phyloP scores from a whole-genome alignment of 2,888 invertebrate species.

The Agriotes lineatus region DNA sequence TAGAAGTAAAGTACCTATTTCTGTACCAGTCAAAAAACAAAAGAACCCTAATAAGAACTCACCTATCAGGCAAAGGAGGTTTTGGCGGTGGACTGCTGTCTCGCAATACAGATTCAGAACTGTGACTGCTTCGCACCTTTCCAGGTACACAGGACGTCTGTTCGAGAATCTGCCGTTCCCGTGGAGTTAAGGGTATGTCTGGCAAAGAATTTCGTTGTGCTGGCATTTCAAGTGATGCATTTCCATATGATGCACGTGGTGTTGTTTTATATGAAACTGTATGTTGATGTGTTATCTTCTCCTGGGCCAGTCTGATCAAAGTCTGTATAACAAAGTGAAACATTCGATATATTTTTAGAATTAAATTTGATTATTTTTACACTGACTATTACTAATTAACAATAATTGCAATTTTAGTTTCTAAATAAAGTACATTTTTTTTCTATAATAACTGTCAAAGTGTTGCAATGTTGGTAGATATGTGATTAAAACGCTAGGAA shows the following conservation, averaged over 20 bases:
- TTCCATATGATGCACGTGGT: conserved; percentile 65
- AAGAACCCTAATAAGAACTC: conserved; percentile 32
- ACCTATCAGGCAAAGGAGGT: conserved; percentile 88
- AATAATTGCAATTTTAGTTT: no score
- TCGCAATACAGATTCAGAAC: conserved; percentile 83
- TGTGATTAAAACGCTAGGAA: no score
- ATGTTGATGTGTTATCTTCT: conserved; percentile 76
- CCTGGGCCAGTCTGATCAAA: conserved; percentile 83
- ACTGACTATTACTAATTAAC: no score
- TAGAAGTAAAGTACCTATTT: no score
- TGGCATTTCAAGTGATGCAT: conserved; percentile 64
- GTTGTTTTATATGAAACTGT: conserved; percentile 59
- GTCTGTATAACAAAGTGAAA: no score
- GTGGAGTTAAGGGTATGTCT: conserved; percentile 87
- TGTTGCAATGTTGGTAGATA: no score
- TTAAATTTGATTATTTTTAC: no score
- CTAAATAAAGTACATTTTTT: no score
- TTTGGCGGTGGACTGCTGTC: conserved; percentile 85
- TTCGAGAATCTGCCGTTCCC: conserved; percentile 78
- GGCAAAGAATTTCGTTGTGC: conserved; percentile 77
- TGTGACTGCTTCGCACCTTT: conserved; percentile 79
- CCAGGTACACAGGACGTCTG: conserved; percentile 66
- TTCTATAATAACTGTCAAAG: no score
- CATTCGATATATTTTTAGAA: no score
- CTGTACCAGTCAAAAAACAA: background rate